Evolutionary conservation across 2,113 vertebrate species (phyloP), one percentile per base, ranked within the genome.

Genomic region (Pagrus major): DNA sequence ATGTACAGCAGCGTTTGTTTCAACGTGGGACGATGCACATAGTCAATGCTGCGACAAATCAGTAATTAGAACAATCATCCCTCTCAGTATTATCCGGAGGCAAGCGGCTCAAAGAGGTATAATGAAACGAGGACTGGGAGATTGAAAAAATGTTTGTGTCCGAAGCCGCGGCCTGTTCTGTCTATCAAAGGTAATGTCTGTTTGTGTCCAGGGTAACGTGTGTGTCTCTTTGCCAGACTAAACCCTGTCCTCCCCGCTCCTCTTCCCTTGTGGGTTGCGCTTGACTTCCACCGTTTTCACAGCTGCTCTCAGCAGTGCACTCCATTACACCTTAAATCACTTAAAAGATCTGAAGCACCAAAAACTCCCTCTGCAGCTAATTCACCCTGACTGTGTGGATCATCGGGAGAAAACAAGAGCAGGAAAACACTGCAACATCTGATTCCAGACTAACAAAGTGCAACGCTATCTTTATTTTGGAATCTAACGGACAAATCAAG

Each of bases 271-370:
- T 90, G 93, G 85, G 90, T 92, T 90, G 89, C 84, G 88, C 92
- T 93, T 90, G 90, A 90, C 89, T 92, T 89, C 72, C 83, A 86
- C 74, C 85, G 78, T 94, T 93, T 94, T 93, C 91, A 88, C 92
- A 93, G 92, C 91, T 92, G 91, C 90, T 92, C 91, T 88, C 88
- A 71, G 80, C 81, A 84, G 88, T 91, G 88, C 92, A 91, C 93
- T 94, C 92, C 91, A 94, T 94, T 94, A 91, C 91, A 93, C 91
- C 91, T 93, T 92, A 93, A 93, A 94, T 94, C 88, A 90, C 93
- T 94, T 93, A 90, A 90, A 92, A 92, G 92, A 94, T 93, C 91
- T 89, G 88, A 92, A 85, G 86, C 84, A 91, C 88, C 83, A 87
- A 92, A 92, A 93, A 89, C 52, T 90, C 91, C 89, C 90, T 78